Conservation (phyloP, 2,797 vertebrate genomes). For the Bovichtus diacanthus region DNA sequence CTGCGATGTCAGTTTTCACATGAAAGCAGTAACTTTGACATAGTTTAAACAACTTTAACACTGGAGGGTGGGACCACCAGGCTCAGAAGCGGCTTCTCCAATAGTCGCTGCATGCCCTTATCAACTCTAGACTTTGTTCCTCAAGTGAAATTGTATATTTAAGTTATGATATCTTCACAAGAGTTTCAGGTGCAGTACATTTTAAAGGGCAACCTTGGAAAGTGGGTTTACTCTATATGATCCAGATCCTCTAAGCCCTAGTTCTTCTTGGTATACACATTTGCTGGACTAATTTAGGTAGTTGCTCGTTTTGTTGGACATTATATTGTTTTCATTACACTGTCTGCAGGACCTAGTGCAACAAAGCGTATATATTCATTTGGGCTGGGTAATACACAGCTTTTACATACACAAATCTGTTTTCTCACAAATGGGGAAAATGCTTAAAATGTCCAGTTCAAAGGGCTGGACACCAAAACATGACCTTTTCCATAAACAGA, state of each 20-base stretch:
- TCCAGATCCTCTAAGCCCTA: neutral
- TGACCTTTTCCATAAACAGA: neutral
- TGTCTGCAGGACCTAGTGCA: neutral
- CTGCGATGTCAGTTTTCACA: constrained; percentile 29
- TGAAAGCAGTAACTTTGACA: constrained; percentile 41
- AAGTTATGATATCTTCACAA: neutral
- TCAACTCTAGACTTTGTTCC: constrained; percentile 57
- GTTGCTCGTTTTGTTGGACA: neutral
- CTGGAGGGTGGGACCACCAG: constrained; percentile 52
- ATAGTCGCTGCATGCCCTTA: constrained; percentile 14
- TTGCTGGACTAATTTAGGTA: neutral
- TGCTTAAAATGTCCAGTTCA: neutral
- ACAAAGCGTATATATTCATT: neutral
- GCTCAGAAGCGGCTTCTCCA: constrained; percentile 31
- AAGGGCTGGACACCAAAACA: neutral
- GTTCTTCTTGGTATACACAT: neutral
- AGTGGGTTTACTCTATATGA: neutral
- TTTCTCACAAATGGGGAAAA: neutral
- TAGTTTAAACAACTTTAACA: constrained; percentile 37
- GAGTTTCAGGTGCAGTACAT: neutral
- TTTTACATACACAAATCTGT: neutral
- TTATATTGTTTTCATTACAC: neutral
- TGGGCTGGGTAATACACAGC: neutral
- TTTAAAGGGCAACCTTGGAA: neutral
- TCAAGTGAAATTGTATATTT: constrained; percentile 39